phyloP scores from a whole-genome alignment of 1,140 invertebrate species.

The Potamilus streckersoni region DNA sequence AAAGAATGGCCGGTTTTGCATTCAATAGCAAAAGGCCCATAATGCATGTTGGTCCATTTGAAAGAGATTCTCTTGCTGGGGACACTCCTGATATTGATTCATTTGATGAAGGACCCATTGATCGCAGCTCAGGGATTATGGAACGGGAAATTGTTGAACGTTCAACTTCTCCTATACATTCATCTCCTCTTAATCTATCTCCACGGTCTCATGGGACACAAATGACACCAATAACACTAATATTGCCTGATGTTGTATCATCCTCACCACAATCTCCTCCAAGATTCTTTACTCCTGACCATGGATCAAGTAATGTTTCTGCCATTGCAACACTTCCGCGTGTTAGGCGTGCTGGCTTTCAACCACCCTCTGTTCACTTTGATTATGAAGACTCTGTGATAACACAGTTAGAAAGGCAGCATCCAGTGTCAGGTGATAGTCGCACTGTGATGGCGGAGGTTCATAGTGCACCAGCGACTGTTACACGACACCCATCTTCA shows the following conservation, averaged over 20 bases:
- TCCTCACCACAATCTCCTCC: conserved; percentile 6
- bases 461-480: conserved; percentile 32
- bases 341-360: conserved; percentile 2
- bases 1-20: conserved; percentile 16
- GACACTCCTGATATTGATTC: too few species aligned
- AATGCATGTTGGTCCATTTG: conserved; percentile 26
- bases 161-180: conserved; percentile 25
- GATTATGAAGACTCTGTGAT: conserved; percentile 24
- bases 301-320: conserved; percentile 47
- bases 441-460: conserved; percentile 24
- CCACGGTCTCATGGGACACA: conserved; percentile 55
- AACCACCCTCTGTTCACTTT: conserved; percentile 29
- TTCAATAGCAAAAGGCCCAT: conserved; percentile 19
- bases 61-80: not conserved
- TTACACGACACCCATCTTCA: conserved; percentile 5
- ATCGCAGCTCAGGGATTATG: conserved; percentile 8
- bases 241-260: conserved; percentile 35
- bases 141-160: conserved; percentile 18
- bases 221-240: conserved; percentile 47
- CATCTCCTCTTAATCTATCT: conserved; percentile 35
- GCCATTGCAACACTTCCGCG: conserved; percentile 59
- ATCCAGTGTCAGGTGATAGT: conserved; percentile 5
- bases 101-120: conserved; percentile 10
- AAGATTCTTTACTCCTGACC: not conserved
- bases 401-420: conserved; percentile 8